phyloP scores from a whole-genome alignment of 2,113 vertebrate species.

The Eira barbara region DNA sequence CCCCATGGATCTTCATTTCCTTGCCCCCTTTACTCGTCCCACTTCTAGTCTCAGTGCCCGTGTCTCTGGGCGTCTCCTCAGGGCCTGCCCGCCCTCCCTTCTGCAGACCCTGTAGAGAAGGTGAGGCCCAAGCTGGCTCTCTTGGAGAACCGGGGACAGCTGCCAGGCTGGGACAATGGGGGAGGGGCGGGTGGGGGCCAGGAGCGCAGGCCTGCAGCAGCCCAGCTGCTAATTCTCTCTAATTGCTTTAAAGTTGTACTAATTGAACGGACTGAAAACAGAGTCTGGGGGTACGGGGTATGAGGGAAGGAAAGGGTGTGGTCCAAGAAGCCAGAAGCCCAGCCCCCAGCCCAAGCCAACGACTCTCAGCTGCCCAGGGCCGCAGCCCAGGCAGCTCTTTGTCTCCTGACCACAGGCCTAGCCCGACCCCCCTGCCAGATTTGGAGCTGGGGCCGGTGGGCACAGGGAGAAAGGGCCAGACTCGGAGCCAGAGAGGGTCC shows the following conservation, averaged over 20 bases:
- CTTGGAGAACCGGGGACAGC: background rate
- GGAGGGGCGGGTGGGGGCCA: background rate
- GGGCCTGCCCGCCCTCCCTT: background rate
- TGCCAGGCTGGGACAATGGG: background rate
- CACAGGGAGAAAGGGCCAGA: background rate
- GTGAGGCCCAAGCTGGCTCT: background rate
- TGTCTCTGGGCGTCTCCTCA: background rate
- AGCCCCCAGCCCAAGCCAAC: background rate
- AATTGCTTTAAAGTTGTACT: constrained; percentile 83
- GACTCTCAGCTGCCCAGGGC: background rate
- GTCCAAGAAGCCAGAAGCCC: background rate
- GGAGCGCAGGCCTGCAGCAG: background rate
- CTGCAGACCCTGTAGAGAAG: background rate
- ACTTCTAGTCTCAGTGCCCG: background rate
- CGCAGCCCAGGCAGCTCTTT: background rate
- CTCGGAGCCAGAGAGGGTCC: background rate
- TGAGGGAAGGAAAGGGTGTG: background rate
- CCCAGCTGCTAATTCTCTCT: constrained; percentile 66
- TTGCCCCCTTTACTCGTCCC: background rate
- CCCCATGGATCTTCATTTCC: background rate
- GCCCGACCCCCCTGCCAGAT: background rate
- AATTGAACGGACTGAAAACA: constrained; percentile 82
- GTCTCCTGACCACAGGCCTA: background rate
- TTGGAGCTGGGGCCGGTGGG: background rate
- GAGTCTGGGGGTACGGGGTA: constrained; percentile 67